Conservation (phyloP, 1,140 invertebrate species). For the Apolygus lucorum region DNA sequence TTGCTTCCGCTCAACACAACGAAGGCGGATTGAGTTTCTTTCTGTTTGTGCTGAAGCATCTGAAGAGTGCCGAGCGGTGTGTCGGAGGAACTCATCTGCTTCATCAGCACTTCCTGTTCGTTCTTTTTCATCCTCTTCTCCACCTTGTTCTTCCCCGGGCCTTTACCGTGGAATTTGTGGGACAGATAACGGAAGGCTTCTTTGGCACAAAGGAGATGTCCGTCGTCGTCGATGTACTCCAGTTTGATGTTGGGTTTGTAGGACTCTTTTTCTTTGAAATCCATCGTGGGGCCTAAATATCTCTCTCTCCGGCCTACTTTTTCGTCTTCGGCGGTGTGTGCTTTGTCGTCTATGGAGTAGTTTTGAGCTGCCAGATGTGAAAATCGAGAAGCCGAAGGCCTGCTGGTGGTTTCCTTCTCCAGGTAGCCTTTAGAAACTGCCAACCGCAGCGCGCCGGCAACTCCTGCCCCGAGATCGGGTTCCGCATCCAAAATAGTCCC, state of each 20-base stretch:
- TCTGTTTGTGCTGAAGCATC: conserved; percentile 92
- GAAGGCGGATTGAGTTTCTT: conserved; percentile 89
- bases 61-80: conserved; percentile 91
- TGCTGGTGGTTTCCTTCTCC: conserved; percentile 67
- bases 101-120: conserved; percentile 92
- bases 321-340: conserved; percentile 77
- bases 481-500: conserved; percentile 85
- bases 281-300: conserved; percentile 74
- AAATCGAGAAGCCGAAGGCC: conserved; percentile 60
- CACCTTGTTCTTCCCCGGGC: conserved; percentile 95
- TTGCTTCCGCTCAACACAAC: conserved; percentile 89
- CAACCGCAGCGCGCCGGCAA: conserved; percentile 83
- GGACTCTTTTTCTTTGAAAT: conserved; percentile 88
- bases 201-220: conserved; percentile 79
- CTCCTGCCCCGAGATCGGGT: conserved; percentile 83
- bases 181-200: conserved; percentile 92
- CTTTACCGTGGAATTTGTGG: conserved; percentile 99
- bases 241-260: conserved; percentile 95
- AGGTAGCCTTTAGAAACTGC: conserved; percentile 94
- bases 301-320: conserved; percentile 67
- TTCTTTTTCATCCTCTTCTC: conserved; percentile 95
- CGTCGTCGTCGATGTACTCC: conserved; percentile 96
- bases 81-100: conserved; percentile 97
- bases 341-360: conserved; percentile 97
- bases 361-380: conserved; percentile 77